Evolutionary conservation across 2,113 vertebrate genomes (phyloP).

Genomic region (Hyperopisus bebe): DNA sequence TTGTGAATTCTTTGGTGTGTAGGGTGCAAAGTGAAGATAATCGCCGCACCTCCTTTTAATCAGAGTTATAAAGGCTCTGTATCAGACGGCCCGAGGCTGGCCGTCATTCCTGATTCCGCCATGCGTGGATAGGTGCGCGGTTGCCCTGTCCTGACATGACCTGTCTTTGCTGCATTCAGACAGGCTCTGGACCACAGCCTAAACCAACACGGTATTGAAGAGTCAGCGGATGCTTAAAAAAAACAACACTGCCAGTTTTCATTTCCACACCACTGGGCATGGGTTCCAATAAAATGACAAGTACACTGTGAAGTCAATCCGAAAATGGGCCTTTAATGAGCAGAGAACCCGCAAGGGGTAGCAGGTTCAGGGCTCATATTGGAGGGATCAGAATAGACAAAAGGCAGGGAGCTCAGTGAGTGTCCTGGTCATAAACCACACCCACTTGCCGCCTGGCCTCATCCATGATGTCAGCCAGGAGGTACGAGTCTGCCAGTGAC

Average conservation of each 20-base stretch:
- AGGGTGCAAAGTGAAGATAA: background rate
- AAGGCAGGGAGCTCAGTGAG: conserved; percentile 27
- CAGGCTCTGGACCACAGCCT: background rate
- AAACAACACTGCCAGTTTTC: background rate
- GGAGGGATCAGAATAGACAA: background rate
- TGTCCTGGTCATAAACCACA: conserved; percentile 63
- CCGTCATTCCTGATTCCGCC: background rate
- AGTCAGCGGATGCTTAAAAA: background rate
- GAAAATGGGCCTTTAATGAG: background rate
- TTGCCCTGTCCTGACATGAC: background rate
- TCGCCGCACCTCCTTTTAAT: background rate
- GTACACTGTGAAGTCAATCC: background rate
- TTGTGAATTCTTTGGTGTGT: background rate
- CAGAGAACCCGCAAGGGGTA: background rate
- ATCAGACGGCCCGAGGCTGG: background rate
- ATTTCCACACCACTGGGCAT: background rate
- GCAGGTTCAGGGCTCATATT: background rate
- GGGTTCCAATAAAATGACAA: background rate
- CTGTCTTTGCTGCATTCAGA: background rate
- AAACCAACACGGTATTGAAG: background rate
- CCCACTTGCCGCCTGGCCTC: conserved; percentile 66
- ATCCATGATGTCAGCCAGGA: conserved; percentile 67
- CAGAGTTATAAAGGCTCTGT: background rate
- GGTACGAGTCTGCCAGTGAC: conserved; percentile 65
- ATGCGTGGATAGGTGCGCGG: background rate